These are phyloP conservation scores for Solenodon paradoxus DNA, from an alignment of 2,113 vertebrate genomes.

Conservation along the genomic window DNA sequence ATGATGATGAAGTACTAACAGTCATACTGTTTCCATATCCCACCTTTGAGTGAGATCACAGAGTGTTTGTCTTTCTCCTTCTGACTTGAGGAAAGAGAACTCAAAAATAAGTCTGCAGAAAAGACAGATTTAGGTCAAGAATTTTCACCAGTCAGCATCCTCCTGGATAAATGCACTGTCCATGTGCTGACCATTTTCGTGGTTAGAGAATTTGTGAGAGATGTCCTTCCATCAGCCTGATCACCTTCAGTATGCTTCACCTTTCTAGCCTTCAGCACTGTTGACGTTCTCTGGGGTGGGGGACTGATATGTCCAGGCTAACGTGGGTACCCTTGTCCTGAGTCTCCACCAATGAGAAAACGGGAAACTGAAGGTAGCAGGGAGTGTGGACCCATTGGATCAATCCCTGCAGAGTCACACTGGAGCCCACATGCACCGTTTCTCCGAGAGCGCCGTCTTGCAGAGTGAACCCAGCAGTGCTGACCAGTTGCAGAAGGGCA, in stretches of 20 bases:
- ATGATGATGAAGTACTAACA: too few species aligned
- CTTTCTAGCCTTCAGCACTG: too few species aligned
- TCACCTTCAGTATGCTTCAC: background rate
- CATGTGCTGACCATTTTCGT: too few species aligned
- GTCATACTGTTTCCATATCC: too few species aligned
- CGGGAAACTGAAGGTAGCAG: background rate
- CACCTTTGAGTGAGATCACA: too few species aligned
- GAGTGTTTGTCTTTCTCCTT: too few species aligned
- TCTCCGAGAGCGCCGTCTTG: too few species aligned
- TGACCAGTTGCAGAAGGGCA: accelerated
- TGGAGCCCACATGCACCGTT: too few species aligned
- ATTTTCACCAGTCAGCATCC: background rate
- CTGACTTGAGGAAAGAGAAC: too few species aligned
- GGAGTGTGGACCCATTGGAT: accelerated
- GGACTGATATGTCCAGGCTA: background rate
- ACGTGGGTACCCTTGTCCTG: accelerated
- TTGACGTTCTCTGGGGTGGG: too few species aligned
- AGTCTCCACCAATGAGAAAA: accelerated
- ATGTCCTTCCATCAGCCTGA: accelerated
- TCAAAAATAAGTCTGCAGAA: too few species aligned
- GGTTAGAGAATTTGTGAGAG: too few species aligned
- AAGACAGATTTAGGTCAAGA: accelerated
- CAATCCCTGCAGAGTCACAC: accelerated
- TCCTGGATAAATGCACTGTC: accelerated
- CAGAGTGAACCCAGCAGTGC: accelerated